Percentiles rank a stretch among this genome's conserved stretches.
phyloP scores from a whole-genome alignment of 1,140 invertebrate species.

The Pentalonia nigronervosa region DNA sequence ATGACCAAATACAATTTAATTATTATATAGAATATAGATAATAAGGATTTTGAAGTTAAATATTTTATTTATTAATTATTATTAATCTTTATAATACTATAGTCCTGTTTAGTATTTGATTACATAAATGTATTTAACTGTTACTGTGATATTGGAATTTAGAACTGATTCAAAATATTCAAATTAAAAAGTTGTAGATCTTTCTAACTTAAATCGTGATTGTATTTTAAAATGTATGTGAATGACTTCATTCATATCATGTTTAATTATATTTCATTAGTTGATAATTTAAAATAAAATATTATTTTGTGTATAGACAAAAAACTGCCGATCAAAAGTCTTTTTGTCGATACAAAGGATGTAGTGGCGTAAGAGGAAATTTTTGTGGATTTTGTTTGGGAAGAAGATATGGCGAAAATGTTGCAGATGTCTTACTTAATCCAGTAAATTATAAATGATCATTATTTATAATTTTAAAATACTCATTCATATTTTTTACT shows the following conservation, averaged over 20 bases:
- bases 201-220: not conserved
- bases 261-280: not conserved
- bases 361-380: constrained; percentile 66
- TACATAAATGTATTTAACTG: too few relatives aligned
- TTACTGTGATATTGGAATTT: not conserved
- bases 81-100: too few relatives aligned
- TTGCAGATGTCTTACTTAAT: constrained; percentile 64
- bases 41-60: too few relatives aligned
- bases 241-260: not conserved
- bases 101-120: too few relatives aligned
- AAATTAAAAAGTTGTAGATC: not conserved
- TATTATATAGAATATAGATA: too few relatives aligned
- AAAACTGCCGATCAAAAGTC: constrained; percentile 67
- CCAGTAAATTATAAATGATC: constrained; percentile 62
- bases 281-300: not conserved
- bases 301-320: constrained; percentile 62
- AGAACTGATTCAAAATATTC: not conserved
- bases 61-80: too few relatives aligned
- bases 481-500: not conserved
- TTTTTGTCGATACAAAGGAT: constrained; percentile 65
- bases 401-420: constrained; percentile 66
- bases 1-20: too few relatives aligned
- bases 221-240: not conserved
- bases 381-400: constrained; percentile 67
- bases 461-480: not conserved